Evolutionary conservation across 2,888 invertebrate species (phyloP), one percentile per base, ranked within the genome.

Genomic region (Eupithecia tripunctaria): DNA sequence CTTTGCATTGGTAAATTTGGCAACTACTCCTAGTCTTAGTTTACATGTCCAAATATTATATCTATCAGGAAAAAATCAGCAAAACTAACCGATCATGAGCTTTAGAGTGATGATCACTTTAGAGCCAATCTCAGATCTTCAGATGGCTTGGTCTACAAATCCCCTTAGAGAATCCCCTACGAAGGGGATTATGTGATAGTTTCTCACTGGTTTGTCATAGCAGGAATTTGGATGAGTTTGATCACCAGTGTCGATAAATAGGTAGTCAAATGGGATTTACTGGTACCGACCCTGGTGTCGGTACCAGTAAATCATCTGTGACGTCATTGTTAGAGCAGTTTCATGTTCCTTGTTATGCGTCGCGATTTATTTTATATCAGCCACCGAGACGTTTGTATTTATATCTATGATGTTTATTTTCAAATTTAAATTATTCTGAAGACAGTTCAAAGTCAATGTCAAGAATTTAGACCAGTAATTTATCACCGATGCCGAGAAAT

Each of bases 371-470:
- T 60, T 67, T 60, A 64, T 63, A 15, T 56, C 59, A 21, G 36
- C 51, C 41, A 64, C 62, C 12, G n/a, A 63, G 29, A 21, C 7
- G 36, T 68, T 68, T 73, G 56, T 56, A 67, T 68, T 41, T 63
- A 47, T 60, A 25, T 47, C 65, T 25, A 43, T 36, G 56, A 32
- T 68, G 60, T 75, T 75, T 72, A 72, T 75, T 69, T 71, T 59
- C n/a, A 69, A 56, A 65, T 74, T 69, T 67, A 71, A 62, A 69
- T 69, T 56, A 59, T 32, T 51, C 70, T 67, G 41, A 47, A 67
- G 69, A 72, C 72, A 51, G 72, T 75, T 76, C 74, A 76, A 78
- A 76, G 77, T 76, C 77, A 76, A 71, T 69, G 76, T 68, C 73
- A 73, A 75, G 67, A 72, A 56, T 21, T 75, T 64, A 67, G 60